Conservation (phyloP, 2,113 vertebrate genomes). For the Triplophysa siluroides region DNA sequence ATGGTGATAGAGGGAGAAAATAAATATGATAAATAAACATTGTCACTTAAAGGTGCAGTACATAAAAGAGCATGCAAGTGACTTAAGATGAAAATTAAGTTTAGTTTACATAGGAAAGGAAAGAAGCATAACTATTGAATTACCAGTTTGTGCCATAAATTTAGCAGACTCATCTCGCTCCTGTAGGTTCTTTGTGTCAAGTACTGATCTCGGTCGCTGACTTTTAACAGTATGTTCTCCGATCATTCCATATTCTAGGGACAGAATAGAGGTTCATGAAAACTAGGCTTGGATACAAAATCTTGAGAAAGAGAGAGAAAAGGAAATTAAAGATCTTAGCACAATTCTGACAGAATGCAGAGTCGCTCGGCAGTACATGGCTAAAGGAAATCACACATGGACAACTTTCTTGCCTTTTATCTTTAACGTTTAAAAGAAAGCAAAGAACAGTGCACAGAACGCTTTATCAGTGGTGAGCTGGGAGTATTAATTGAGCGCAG, state of each 20-base stretch:
- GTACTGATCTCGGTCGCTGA: conserved; percentile 99
- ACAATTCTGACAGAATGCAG: conserved; percentile 68
- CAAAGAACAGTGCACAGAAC: conserved; percentile 73
- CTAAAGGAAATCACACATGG: conserved; percentile 80
- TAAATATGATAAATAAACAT: conserved; percentile 72
- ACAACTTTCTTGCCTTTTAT: conserved; percentile 49
- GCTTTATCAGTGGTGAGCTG: conserved; percentile 75
- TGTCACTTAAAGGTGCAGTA: conserved; percentile 93
- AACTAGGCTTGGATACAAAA: conserved; percentile 81
- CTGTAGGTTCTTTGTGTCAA: conserved; percentile 99
- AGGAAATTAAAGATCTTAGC: conserved; percentile 67
- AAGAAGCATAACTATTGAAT: conserved; percentile 97
- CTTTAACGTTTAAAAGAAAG: conserved; percentile 61
- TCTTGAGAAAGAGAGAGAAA: conserved; percentile 68
- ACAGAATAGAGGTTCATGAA: conserved; percentile 99
- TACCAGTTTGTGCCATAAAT: conserved; percentile 99
- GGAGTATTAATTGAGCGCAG: conserved; percentile 77
- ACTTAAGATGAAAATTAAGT: conserved; percentile 94
- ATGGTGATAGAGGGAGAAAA: conserved; percentile 68
- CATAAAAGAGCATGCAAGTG: conserved; percentile 98
- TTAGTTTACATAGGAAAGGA: conserved; percentile 91
- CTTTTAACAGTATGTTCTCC: conserved; percentile 99
- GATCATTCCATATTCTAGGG: conserved; percentile 99
- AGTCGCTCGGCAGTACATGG: conserved; percentile 69
- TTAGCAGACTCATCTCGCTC: conserved; percentile 99